phyloP scores from a whole-genome alignment of 2,113 vertebrate species.

The Carollia perspicillata region DNA sequence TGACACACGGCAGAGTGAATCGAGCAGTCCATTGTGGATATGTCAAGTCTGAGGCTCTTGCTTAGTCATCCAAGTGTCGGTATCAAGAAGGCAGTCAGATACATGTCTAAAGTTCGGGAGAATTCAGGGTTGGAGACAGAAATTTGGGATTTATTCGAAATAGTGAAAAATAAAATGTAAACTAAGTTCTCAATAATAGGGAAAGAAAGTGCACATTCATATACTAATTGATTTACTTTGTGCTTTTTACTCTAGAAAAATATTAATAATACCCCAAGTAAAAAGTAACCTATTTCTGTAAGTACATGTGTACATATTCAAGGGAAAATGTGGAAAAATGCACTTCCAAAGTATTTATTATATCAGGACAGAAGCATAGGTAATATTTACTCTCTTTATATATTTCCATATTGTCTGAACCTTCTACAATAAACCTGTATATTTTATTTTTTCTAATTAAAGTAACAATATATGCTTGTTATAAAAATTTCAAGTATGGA shows the following conservation, averaged over 20 bases:
- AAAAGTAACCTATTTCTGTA: not conserved
- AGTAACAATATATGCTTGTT: not conserved
- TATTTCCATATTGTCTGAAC: not conserved
- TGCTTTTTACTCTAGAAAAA: conserved; percentile 11
- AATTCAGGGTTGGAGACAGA: not conserved
- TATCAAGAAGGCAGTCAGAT: not conserved
- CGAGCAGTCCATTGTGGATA: not conserved
- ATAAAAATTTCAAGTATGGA: conserved; percentile 20
- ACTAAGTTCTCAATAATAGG: not conserved
- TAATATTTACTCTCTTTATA: not conserved
- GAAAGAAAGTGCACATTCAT: not conserved
- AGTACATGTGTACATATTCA: not conserved
- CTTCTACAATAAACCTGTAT: not conserved
- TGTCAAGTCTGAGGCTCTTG: not conserved
- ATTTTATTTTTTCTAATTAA: conserved; percentile 33
- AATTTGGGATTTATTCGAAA: conserved; percentile 4
- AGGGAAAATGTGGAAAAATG: not conserved
- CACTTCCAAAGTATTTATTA: not conserved
- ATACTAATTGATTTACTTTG: not conserved
- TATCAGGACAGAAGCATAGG: not conserved
- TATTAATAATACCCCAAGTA: not conserved
- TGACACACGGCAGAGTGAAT: not conserved
- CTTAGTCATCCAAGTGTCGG: not conserved
- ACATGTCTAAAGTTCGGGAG: not conserved
- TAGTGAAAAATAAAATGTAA: not conserved